Evolutionary conservation across 92 coral and sea anemone species (phyloP).

Genomic region (Epizoanthus stellaris): DNA sequence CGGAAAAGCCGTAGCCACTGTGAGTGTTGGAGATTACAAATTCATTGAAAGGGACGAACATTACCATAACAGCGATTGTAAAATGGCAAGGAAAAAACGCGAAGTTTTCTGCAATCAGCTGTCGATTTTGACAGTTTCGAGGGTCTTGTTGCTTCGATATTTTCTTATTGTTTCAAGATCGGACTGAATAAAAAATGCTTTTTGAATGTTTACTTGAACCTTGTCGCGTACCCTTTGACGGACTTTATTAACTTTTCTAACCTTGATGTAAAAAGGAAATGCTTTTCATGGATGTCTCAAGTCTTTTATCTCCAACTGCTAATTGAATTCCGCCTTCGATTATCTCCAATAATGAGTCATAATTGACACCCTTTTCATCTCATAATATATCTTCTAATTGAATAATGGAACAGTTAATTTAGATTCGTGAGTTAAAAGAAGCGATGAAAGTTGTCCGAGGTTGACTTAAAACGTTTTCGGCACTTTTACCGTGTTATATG

Average conservation of each 20-base stretch:
- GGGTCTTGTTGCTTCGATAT: conserved; percentile 18
- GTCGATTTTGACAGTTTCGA: conserved; percentile 24
- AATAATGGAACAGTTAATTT: conserved; percentile 87
- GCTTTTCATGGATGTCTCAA: conserved; percentile 35
- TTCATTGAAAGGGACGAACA: background rate
- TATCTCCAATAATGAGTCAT: conserved; percentile 90
- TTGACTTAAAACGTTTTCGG: conserved; percentile 65
- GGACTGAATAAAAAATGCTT: conserved; percentile 1
- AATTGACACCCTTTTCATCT: conserved; percentile 97
- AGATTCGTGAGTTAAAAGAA: conserved; percentile 56
- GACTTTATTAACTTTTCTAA: conserved; percentile 36
- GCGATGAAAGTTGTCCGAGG: conserved; percentile 62
- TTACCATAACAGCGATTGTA: background rate
- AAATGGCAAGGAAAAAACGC: conserved; percentile 2
- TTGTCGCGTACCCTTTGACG: conserved; percentile 20
- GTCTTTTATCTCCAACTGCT: conserved; percentile 55
- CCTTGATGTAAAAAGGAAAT: conserved; percentile 14
- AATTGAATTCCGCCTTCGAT: conserved; percentile 99
- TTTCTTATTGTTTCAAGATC: conserved; percentile 5
- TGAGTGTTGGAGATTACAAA: conserved; percentile 3
- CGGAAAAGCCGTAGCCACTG: conserved; percentile 1
- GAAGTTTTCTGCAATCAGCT: background rate
- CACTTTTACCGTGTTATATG: conserved; percentile 62
- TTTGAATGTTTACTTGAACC: conserved; percentile 24
- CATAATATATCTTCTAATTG: conserved; percentile 91